Base-by-base conservation (phyloP, 2,888 invertebrate species). In the Trachelus iudaicus region DNA sequence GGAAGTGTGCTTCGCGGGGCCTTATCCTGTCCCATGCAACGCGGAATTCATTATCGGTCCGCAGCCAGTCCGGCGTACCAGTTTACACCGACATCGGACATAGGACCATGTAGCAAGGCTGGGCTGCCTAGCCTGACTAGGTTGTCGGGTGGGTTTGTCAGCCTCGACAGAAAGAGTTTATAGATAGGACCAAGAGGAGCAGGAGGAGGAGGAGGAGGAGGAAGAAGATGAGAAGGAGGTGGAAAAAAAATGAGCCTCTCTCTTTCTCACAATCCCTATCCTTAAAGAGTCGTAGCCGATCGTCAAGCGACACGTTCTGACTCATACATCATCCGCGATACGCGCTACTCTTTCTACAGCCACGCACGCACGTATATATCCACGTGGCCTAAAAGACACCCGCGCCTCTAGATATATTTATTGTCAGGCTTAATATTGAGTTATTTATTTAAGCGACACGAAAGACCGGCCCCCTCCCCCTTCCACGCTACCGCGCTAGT, bases 251-350 rank as follows among this genome's bases (percentile, higher is more conserved):
- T 30, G 73, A 78, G 68, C 69, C 69, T 75, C 73, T 73, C 40
- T 77, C 76, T 74, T 73, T 77, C 75, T 78, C 75, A 71, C 73
- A 77, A 76, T 75, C 79, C 71, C 73, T 73, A 73, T 78, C 75
- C 76, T 76, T 40, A 73, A 40, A 33, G 76, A n/a, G 56, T 73
- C 15, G 34, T 56, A 34, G 33, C 37, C 37, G 23, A 33, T 31
- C 34, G 56, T 73, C 40, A 23, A 23, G 23, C 56, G 15, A 56
- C 56, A 56, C 56, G 56, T 56, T 56, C 56, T 71, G 31, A 71
- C 31, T 71, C 71, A 71, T 15, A 12, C 31, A 34, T 71, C 71
- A n/a, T 71, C 71, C 71, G 31, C 15, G 71, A 71, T 71, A 71
- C 71, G 71, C 71, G 33, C 71, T 71, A 71, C 71, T 31, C 33